phyloP scores from a whole-genome alignment of 2,113 vertebrate species.

The Panthera leo region DNA sequence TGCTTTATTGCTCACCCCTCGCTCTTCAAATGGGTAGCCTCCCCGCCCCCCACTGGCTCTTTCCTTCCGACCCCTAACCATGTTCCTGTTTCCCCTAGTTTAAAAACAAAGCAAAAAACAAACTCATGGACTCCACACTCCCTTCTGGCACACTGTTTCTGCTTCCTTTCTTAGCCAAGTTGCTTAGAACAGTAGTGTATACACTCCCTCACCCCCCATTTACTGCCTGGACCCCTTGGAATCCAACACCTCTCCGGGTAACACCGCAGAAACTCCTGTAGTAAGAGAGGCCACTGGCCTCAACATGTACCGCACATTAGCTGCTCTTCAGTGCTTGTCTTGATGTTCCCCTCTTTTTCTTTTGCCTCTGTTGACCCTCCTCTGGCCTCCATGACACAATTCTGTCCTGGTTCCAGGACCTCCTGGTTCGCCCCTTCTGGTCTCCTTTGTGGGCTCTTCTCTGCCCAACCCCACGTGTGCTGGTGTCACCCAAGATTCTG shows the following conservation, averaged over 20 bases:
- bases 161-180: not conserved
- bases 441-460: not conserved
- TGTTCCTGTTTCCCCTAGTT: not conserved
- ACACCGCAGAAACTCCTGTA: not conserved
- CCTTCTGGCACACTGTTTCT: not conserved
- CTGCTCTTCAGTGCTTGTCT: not conserved
- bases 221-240: not conserved
- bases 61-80: not conserved
- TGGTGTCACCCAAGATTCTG: not conserved
- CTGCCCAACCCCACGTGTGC: not conserved
- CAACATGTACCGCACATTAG: rapidly evolving
- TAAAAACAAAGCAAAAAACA: not conserved
- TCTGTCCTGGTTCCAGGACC: not conserved
- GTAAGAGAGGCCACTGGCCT: not conserved
- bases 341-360: not conserved
- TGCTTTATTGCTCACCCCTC: not conserved
- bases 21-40: not conserved
- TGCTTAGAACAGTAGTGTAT: too few relatives aligned
- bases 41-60: not conserved
- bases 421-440: not conserved
- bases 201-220: not conserved
- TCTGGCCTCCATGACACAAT: not conserved
- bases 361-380: not conserved
- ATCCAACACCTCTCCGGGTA: not conserved
- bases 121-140: not conserved